Conservation (phyloP, 35 echinoderm and acorn worm genomes). For the Nesometra sesokonis region DNA sequence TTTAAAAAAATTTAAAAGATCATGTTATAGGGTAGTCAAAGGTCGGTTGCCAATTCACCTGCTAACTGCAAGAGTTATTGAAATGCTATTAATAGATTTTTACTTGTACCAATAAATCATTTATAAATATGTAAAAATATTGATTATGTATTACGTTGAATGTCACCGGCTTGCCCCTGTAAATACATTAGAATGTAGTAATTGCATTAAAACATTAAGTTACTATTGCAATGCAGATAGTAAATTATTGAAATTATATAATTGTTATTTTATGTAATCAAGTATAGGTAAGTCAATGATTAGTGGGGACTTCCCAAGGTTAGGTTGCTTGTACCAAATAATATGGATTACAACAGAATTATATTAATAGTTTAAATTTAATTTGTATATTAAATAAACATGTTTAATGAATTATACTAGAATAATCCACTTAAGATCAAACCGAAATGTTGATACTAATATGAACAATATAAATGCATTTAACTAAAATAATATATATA, state of each 20-base stretch:
- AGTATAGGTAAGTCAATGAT: background rate
- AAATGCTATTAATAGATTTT: background rate
- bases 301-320: background rate
- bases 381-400: too few species aligned
- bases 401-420: too few species aligned
- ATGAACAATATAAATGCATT: too few species aligned
- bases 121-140: background rate
- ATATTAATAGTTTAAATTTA: too few species aligned
- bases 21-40: background rate
- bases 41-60: background rate
- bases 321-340: background rate
- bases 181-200: background rate
- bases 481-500: too few species aligned
- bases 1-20: background rate
- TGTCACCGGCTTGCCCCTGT: background rate
- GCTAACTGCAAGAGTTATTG: background rate
- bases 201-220: background rate
- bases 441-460: too few species aligned
- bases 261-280: background rate
- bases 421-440: too few species aligned
- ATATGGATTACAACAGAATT: too few species aligned
- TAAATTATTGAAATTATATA: background rate
- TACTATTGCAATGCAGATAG: background rate
- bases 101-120: background rate
- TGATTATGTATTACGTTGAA: background rate